Evolutionary conservation across 2,888 invertebrate species (phyloP), one percentile per base, ranked within the genome.

Genomic region (Latrodectus hesperus): DNA sequence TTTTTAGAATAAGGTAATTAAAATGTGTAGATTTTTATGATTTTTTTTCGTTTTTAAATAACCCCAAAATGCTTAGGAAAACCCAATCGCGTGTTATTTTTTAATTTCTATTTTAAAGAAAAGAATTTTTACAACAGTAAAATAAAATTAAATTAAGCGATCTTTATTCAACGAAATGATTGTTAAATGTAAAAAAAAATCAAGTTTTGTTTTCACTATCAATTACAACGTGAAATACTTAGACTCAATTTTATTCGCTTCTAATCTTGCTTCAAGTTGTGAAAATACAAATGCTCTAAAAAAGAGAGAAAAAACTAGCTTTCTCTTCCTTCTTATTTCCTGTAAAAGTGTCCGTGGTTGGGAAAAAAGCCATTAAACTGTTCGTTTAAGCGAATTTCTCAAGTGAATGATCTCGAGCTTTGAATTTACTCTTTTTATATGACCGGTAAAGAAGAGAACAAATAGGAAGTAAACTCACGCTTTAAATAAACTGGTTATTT

Each of bases 351-450:
- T 55, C 60, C n/a, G 16, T n/a, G 22, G 2, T 49, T 52, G 16
- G 49, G 26, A 65, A 70, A 75, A 85, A 80, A 84, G 70, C 60
- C 70, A 75, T 71, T 85, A 79, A 85, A 85, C n/a, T 70, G 80
- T 75, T 75, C 84, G 74, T 71, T 74, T 85, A 71, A 85, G 80
- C 80, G 80, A 85, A 80, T 85, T 85, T 85, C 79, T 85, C 85
- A 75, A 85, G 51, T 75, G 85, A 80, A 52, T 60, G 75, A 53
- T 78, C 77, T 71, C 70, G 60, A 70, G 65, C n/a, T 64, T 26
- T 26, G 49, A 38, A 60, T 60, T 16, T 60, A 60, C 49, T 68
- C 52, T 76, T 77, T 16, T 22, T 67, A 12, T 16, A 38, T 51
- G 70, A 26, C 22, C 51, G 9, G 17, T 67, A 76, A 76, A 67